These are phyloP conservation scores for Nomada lathburiana DNA, from an alignment of 2,888 invertebrate genomes.

Conservation along the genomic window DNA sequence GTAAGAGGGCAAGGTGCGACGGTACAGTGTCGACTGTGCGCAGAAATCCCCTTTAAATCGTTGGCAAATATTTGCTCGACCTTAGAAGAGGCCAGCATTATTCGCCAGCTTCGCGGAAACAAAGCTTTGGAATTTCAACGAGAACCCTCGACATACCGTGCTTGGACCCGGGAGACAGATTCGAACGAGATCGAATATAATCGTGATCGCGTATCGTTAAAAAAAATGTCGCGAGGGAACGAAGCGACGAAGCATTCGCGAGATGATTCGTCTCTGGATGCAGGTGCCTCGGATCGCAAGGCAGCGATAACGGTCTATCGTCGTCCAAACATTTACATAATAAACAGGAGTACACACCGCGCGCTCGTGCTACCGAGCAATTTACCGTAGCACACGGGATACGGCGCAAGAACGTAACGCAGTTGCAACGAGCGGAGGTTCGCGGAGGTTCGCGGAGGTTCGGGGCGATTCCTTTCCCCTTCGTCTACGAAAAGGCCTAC, in stretches of 20 bases:
- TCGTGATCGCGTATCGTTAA: no score
- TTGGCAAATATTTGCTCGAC: conserved; percentile 79
- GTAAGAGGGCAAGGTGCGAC: conserved; percentile 67
- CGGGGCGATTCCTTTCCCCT: not conserved
- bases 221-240: no score
- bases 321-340: conserved; percentile 81
- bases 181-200: not conserved
- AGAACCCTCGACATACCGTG: not conserved
- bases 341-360: conserved; percentile 76
- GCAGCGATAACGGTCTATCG: conserved; percentile 76
- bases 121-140: conserved; percentile 3
- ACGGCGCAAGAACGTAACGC: conserved; percentile 37
- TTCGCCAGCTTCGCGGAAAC: conserved; percentile 20
- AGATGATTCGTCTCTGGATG: conserved; percentile 64
- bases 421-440: conserved; percentile 41
- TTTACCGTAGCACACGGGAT: conserved; percentile 76
- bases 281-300: conserved; percentile 61
- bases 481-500: not conserved
- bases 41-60: conserved; percentile 80
- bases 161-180: not conserved
- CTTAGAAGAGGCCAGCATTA: conserved; percentile 32
- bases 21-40: conserved; percentile 66
- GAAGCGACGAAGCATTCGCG: not conserved
- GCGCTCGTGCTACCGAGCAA: conserved; percentile 76
- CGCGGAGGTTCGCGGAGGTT: conserved; percentile 25